Percentiles rank a stretch among this genome's conserved stretches.
Evolutionary conservation across 1,140 invertebrate genomes (phyloP).

Genomic region (Drosophila miranda): DNA sequence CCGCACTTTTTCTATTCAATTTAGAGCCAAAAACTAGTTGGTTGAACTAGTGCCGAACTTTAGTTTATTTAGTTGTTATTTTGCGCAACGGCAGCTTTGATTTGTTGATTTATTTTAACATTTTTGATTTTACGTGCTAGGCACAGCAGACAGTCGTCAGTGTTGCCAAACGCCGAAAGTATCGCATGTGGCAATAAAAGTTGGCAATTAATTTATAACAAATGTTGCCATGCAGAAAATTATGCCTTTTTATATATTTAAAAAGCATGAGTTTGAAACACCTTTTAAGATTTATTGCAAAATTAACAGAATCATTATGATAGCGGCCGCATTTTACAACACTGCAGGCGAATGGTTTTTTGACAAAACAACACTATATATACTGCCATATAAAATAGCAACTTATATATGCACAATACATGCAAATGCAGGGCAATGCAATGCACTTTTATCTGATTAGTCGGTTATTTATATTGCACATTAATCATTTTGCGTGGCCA

Average conservation of each 20-base stretch:
- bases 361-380: conserved; percentile 53
- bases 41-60: neutral
- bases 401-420: conserved; percentile 40
- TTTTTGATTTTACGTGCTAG: conserved; percentile 47
- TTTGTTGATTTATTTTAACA: conserved; percentile 44
- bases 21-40: conserved; percentile 8
- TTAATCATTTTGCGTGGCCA: conserved; percentile 16
- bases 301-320: conserved; percentile 55
- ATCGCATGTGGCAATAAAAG: conserved; percentile 32
- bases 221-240: too few species aligned
- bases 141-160: conserved; percentile 42
- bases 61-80: conserved; percentile 6
- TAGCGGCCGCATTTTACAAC: conserved; percentile 52
- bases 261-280: neutral
- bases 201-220: neutral
- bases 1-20: neutral
- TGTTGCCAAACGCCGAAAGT: conserved; percentile 36
- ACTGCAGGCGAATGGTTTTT: conserved; percentile 12
- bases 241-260: too few species aligned
- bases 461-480: conserved; percentile 30
- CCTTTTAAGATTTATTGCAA: neutral
- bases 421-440: conserved; percentile 28
- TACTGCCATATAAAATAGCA: conserved; percentile 62
- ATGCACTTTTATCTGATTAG: conserved; percentile 48
- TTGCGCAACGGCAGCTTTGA: conserved; percentile 7